These are phyloP conservation scores for Buathra laborator DNA, from an alignment of 2,888 invertebrate species.

Conservation along the genomic window DNA sequence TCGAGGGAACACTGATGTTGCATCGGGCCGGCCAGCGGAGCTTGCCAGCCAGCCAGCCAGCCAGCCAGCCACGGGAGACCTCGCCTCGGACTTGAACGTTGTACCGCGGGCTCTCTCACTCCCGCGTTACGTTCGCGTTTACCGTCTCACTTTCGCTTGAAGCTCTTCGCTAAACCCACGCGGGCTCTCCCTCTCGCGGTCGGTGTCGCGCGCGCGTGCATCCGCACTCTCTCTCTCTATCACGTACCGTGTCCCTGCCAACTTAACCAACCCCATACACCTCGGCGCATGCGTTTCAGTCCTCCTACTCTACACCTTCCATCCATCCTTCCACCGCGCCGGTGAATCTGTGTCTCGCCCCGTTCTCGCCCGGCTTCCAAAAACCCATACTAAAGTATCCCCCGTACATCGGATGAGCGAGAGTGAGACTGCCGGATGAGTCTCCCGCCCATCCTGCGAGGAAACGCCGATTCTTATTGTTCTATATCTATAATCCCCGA, in stretches of 20 bases:
- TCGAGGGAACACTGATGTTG: conserved; percentile 81
- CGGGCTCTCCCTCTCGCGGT: conserved; percentile 53
- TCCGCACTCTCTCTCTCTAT: conserved; percentile 62
- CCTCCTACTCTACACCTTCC: conserved; percentile 8
- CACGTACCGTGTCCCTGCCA: conserved; percentile 70
- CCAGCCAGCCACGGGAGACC: conserved; percentile 73
- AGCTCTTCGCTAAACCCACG: conserved; percentile 44
- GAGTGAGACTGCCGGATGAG: conserved; percentile 12
- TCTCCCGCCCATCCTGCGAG: conserved; percentile 1
- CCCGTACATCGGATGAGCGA: conserved; percentile 30
- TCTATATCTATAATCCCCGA: background rate
- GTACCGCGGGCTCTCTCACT: conserved; percentile 28
- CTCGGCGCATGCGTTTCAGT: conserved; percentile 70
- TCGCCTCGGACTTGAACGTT: conserved; percentile 67
- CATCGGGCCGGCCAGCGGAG: conserved; percentile 61
- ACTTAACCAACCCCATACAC: conserved; percentile 54
- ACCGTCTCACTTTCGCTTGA: conserved; percentile 22
- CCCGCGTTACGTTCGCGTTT: conserved; percentile 30
- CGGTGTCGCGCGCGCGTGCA: conserved; percentile 50
- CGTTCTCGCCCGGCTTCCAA: conserved; percentile 58
- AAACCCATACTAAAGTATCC: conserved; percentile 41
- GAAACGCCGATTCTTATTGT: background rate
- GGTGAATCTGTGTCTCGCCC: conserved; percentile 29
- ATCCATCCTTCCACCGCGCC: background rate
- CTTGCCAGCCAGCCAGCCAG: conserved; percentile 40